A percentile compares a stretch with the other conserved stretches of the same genome.
Conservation (phyloP, 1,140 invertebrate species). For the Dendrolimus punctatus region DNA sequence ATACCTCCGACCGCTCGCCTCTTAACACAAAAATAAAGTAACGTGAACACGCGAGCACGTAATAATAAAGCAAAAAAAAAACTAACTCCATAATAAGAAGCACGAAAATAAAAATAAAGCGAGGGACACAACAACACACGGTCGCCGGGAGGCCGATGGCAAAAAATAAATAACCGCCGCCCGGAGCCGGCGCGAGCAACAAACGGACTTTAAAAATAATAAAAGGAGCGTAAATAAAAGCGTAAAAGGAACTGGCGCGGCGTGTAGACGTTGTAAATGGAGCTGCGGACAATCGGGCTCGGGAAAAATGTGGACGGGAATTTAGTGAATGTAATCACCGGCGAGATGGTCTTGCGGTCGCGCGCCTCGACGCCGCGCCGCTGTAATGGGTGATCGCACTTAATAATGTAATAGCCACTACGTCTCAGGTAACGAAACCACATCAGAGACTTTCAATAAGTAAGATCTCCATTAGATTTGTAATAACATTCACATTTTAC, state of each 20-base stretch:
- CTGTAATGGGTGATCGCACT: constrained; percentile 43
- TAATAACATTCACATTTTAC: too few species aligned
- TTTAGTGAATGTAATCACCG: constrained; percentile 62
- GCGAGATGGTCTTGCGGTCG: constrained; percentile 39
- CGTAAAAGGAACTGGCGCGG: constrained; percentile 69
- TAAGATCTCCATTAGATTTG: too few species aligned
- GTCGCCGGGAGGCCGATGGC: constrained; percentile 65
- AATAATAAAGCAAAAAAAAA: constrained; percentile 66
- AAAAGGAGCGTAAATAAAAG: constrained; percentile 71
- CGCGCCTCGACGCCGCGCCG: constrained; percentile 25
- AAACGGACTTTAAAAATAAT: constrained; percentile 71
- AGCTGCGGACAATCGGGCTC: constrained; percentile 64
- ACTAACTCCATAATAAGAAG: constrained; percentile 69
- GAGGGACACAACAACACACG: constrained; percentile 68
- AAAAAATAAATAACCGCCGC: constrained; percentile 69
- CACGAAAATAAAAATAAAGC: constrained; percentile 70
- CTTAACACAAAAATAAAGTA: constrained; percentile 69
- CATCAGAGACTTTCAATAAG: constrained; percentile 5
- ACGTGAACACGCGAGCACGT: constrained; percentile 63
- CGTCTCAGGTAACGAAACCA: constrained; percentile 24
- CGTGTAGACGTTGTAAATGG: constrained; percentile 71
- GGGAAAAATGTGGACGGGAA: constrained; percentile 62
- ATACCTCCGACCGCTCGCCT: constrained; percentile 49
- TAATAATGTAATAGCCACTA: constrained; percentile 42
- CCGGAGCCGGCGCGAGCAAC: constrained; percentile 63